Evolutionary conservation across 2,797 vertebrate genomes (phyloP), one percentile per base, ranked within the genome.

Genomic region (Sebastes nivosus): DNA sequence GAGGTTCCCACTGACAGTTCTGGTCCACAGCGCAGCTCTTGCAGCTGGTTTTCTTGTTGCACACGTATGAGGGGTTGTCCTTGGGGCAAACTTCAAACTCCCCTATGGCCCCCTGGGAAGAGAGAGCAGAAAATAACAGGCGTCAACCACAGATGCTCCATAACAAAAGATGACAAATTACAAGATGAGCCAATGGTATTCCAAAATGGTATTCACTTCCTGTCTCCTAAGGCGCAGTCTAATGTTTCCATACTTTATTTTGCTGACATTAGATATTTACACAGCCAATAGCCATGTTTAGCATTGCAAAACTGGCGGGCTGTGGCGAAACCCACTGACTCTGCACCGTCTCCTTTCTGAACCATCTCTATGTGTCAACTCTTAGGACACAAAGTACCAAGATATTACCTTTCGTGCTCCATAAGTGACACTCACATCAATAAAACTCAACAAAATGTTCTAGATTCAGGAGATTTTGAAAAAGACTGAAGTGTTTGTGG

Each of bases 31-130:
- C 96, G 81, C 99, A 99, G 95, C 98, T 99, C 95, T 98, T 98
- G 83, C 98, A 99, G 87, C 99, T 99, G 29, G 98, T 99, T 90
- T 97, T 99, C 94, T 99, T 99, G 89, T 95, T 99, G 93, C 99
- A 99, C 67, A 98, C 96, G 46, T 95, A 98, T 1, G 96, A 96
- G 0, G 97, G 98, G 89, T 97, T 97, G 92, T 98, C 98, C 88
- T 97, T 98, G 27, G 98, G 97, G 80, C 98, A 99, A 1, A 83
- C 91, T 0, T 97, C 97, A 22, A 95, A 98, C 3, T 93, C 87
- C 6, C 81, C 88, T 60, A 98, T 90, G 32, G 96, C 93, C 36
- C 96, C 96, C 98, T 99, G 89, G 67, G 55, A 79, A 58, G 25
- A 25, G 24, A 70, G 12, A 25, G 14, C 50, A 25, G 2, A 60